phyloP scores from a whole-genome alignment of 1,140 invertebrate species.

The Drosophila bipectinata region DNA sequence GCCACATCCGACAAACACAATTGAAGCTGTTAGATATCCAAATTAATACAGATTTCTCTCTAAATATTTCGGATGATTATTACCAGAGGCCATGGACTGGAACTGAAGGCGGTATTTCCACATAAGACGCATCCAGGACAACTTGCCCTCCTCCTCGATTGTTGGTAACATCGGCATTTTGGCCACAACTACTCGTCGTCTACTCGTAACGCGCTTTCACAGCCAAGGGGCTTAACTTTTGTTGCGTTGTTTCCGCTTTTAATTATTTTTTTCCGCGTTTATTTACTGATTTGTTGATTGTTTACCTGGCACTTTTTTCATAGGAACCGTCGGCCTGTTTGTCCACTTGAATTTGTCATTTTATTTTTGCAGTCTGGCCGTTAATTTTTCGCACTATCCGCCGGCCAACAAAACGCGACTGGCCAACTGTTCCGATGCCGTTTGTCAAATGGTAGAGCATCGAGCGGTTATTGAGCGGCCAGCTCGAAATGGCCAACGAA shows the following conservation, averaged over 20 bases:
- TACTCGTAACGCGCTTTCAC: slow-evolving; percentile 18
- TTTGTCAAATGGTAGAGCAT: slow-evolving; percentile 34
- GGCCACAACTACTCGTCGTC: background rate
- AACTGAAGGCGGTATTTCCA: slow-evolving; percentile 76
- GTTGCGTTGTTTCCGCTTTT: slow-evolving; percentile 21
- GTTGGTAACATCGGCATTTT: slow-evolving; percentile 71
- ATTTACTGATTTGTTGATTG: slow-evolving; percentile 44
- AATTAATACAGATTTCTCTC: background rate
- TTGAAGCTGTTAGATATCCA: slow-evolving; percentile 41
- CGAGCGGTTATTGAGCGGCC: slow-evolving; percentile 29
- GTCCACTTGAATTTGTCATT: slow-evolving; percentile 44
- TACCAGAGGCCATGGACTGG: slow-evolving; percentile 73
- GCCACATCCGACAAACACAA: slow-evolving; percentile 68
- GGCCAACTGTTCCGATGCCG: slow-evolving; percentile 30
- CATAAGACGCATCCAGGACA: slow-evolving; percentile 65
- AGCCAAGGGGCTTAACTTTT: slow-evolving; percentile 12
- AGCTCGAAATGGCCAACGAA: slow-evolving; percentile 16
- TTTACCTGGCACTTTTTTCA: slow-evolving; percentile 45
- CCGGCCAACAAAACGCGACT: slow-evolving; percentile 18
- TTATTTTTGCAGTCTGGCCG: slow-evolving; percentile 27
- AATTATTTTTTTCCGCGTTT: slow-evolving; percentile 10
- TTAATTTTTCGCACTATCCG: slow-evolving; percentile 17
- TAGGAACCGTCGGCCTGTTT: slow-evolving; percentile 39
- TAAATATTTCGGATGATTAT: background rate
- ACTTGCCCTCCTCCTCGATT: slow-evolving; percentile 70